Evolutionary conservation across 2,113 vertebrate genomes (phyloP).

Genomic region (Empidonax alnorum): DNA sequence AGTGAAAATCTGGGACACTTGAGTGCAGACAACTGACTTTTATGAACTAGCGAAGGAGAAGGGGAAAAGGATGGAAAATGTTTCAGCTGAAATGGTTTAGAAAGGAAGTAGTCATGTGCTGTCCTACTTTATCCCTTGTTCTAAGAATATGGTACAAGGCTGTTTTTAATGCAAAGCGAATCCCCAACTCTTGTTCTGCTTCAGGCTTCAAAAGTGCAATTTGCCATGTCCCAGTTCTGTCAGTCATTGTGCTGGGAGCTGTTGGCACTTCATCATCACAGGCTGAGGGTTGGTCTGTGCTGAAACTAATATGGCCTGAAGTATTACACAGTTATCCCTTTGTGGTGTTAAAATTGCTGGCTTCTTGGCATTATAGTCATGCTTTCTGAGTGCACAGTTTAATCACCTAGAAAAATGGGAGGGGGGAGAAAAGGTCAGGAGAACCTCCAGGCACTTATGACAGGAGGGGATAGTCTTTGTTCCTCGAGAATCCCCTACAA

Average conservation of each 20-base stretch:
- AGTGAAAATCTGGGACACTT: neutral
- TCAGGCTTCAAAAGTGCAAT: neutral
- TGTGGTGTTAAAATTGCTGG: neutral
- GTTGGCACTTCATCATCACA: neutral
- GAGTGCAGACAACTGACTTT: neutral
- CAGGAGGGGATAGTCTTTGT: neutral
- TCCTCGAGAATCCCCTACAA: neutral
- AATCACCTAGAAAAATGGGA: slow-evolving; percentile 33
- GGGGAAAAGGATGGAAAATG: neutral
- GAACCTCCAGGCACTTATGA: neutral
- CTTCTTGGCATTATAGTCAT: neutral
- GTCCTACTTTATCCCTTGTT: neutral
- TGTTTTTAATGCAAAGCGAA: neutral
- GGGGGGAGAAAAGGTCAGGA: neutral
- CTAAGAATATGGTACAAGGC: neutral
- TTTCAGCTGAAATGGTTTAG: neutral
- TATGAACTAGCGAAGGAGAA: neutral
- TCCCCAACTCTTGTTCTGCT: neutral
- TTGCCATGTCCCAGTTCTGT: slow-evolving; percentile 60
- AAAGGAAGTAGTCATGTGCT: neutral
- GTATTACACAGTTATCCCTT: neutral
- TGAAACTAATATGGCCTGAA: neutral
- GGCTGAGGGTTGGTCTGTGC: neutral
- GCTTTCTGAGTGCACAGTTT: neutral
- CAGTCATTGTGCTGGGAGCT: slow-evolving; percentile 45